These are phyloP conservation scores for Lepidonotus clava DNA, from an alignment of 2,888 invertebrate species.

Conservation along the genomic window DNA sequence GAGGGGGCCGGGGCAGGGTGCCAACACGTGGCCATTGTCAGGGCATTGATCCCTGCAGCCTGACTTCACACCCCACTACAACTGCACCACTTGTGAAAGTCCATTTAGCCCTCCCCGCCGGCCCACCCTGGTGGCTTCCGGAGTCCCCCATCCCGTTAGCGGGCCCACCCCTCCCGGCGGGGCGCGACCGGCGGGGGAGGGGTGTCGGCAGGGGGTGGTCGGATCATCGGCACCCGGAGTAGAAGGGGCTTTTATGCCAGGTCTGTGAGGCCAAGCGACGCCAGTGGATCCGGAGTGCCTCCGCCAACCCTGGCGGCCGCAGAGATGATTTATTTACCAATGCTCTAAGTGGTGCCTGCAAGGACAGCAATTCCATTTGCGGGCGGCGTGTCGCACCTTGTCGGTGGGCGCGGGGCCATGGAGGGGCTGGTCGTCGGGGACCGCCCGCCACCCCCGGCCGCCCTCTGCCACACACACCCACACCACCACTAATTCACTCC, in stretches of 20 bases:
- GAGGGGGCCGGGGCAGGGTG: not conserved
- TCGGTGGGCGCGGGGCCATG: not conserved
- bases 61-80: not conserved
- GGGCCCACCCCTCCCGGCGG: not conserved
- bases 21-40: too few relatives aligned
- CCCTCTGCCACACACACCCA: constrained; percentile 3
- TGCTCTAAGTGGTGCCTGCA: constrained; percentile 38
- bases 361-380: constrained; percentile 50
- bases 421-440: not conserved
- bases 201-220: not conserved
- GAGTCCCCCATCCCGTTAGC: not conserved
- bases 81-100: not conserved
- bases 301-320: not conserved
- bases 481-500: constrained; percentile 46
- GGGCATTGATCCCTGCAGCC: not conserved
- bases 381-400: constrained; percentile 39
- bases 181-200: not conserved
- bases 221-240: not conserved
- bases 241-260: not conserved
- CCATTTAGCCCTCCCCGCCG: not conserved
- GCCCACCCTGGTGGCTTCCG: too few relatives aligned
- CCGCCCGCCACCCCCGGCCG: not conserved
- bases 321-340: constrained; percentile 53
- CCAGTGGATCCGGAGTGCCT: not conserved
- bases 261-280: constrained; percentile 32